Conservation (phyloP, 2,113 vertebrate species). For the Platichthys stellatus region DNA sequence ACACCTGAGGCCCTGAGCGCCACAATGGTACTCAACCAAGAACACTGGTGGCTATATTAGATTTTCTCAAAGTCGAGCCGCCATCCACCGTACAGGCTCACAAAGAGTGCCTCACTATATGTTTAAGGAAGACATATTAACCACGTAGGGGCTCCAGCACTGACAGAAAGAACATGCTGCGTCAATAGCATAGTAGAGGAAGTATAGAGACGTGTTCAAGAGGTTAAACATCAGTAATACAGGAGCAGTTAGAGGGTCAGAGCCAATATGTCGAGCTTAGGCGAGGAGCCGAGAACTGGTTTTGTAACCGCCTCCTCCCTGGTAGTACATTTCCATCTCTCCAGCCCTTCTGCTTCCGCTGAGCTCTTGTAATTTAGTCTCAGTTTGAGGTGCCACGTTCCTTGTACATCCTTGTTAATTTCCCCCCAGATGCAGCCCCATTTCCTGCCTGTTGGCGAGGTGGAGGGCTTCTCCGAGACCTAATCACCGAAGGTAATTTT, state of each 20-base stretch:
- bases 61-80: too few species aligned
- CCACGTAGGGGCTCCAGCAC: too few species aligned
- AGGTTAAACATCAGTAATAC: not conserved
- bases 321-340: not conserved
- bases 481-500: constrained; percentile 58
- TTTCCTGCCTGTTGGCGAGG: constrained; percentile 48
- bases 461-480: constrained; percentile 25
- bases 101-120: too few species aligned
- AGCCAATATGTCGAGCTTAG: not conserved
- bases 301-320: not conserved
- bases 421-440: constrained; percentile 31
- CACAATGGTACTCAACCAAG: too few species aligned
- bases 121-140: too few species aligned
- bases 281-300: not conserved
- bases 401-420: constrained; percentile 44
- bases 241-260: not conserved
- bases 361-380: constrained; percentile 31
- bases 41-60: too few species aligned
- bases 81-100: too few species aligned
- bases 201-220: too few species aligned
- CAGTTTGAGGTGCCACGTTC: constrained; percentile 19
- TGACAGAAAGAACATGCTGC: not conserved
- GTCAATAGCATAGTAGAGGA: not conserved
- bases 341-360: not conserved
- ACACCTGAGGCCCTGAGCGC: too few species aligned